These are phyloP conservation scores for Quadroppia sp. DNA, from an alignment of 2,888 invertebrate genomes.

Conservation along the genomic window DNA sequence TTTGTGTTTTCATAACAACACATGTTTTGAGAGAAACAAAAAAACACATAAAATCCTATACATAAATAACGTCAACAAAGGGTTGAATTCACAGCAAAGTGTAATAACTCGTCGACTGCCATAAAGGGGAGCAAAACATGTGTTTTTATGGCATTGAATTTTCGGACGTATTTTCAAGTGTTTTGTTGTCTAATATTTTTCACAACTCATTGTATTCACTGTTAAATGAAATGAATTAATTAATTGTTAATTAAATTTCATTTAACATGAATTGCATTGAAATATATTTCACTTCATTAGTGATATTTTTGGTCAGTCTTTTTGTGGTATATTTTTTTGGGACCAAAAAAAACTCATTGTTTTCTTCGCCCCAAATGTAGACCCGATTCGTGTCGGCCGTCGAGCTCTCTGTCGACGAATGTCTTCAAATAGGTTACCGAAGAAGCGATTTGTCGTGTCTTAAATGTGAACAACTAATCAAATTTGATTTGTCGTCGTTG, in stretches of 20 bases:
- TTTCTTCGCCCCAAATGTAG: neutral
- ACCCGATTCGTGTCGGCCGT: neutral
- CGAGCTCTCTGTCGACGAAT: constrained; percentile 73
- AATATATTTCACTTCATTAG: constrained; percentile 12
- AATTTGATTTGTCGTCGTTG: constrained; percentile 66
- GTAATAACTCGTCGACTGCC: too few species aligned
- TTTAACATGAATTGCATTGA: constrained; percentile 8
- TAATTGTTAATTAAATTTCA: neutral
- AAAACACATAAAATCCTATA: neutral
- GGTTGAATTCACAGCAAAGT: too few species aligned
- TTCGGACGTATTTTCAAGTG: too few species aligned
- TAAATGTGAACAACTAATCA: constrained; percentile 76
- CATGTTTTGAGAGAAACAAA: too few species aligned
- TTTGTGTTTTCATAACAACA: neutral
- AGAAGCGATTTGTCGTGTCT: constrained; percentile 80
- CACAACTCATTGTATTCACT: too few species aligned
- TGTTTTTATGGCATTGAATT: too few species aligned
- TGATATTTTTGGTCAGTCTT: constrained; percentile 5
- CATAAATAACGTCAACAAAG: neutral
- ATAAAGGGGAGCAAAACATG: too few species aligned
- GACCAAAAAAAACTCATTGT: neutral
- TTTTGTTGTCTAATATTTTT: too few species aligned
- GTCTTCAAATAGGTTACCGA: constrained; percentile 76
- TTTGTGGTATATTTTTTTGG: neutral
- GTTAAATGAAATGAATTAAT: neutral